Evolutionary conservation across 2,888 invertebrate species (phyloP), one percentile per base, ranked within the genome.

Genomic region (Sarcophaga variegata): DNA sequence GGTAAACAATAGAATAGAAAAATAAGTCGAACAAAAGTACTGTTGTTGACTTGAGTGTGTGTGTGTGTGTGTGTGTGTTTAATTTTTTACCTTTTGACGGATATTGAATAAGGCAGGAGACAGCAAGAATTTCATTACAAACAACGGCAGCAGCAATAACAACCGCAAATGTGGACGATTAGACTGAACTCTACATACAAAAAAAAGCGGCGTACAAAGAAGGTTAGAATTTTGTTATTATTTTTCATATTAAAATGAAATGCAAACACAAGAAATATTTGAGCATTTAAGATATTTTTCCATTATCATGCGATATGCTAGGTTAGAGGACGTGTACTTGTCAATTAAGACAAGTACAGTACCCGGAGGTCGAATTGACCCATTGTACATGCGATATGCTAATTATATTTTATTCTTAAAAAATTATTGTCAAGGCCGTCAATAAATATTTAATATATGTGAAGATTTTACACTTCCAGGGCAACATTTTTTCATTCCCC

Each of bases 31-130:
- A 63, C 22, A 63, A n/a, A 64, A 76, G 37, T 45, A 63, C 77
- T 62, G 59, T 59, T 84, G 64, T 14, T 6, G 37, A 6, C 72
- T 88, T 81, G 89, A 88, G 4, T 17, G 89, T 89, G 62, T 90
- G 90, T 88, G 89, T 91, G 59, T 90, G 90, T 88, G 89, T 91
- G 90, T 88, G 89, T 90, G 90, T 88, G 89, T 88, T 89, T 91
- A 90, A 90, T 91, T 90, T 90, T 90, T 90, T 89, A 90, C 89
- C 89, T 90, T n/a, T n/a, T 90, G 92, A 90, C 90, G 92, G 90
- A 92, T 91, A 90, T 90, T 85, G 88, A 71, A 83, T 87, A 75
- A 69, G 62, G 69, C 72, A 69, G 45, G 45, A 82, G 75, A 62
- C 78, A 79, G 67, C 74, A 89, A 89, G 90, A 91, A 90, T 91